Evolutionary conservation across 1,140 invertebrate species (phyloP), one percentile per base, ranked within the genome.

Genomic region (Acromyrmex charruanus): DNA sequence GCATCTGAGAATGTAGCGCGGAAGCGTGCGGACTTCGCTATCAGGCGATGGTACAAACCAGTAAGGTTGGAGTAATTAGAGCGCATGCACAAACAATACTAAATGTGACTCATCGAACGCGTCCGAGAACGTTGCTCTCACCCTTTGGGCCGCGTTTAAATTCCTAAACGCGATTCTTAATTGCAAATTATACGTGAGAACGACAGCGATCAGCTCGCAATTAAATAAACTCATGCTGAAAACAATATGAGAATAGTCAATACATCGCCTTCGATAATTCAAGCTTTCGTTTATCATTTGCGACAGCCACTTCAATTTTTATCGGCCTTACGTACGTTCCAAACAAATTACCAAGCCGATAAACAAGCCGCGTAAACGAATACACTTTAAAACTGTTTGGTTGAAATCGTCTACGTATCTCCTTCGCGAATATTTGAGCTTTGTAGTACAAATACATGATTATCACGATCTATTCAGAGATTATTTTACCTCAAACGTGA

Each of bases 71-170:
- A 77, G 39, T 84, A 90, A 89, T 90, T 87, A 77, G 55, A 88
- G 35, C 59, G 61, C 51, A 14, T 44, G 61, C 39, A 35, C 55
- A 77, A 63, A 77, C 79, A 69, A 85, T 59, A 25, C n/a, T 53
- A 68, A 25, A 71, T 53, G 61, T 88, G 89, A 91, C 63, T 91
- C 89, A 90, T 91, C 74, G 63, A 44, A 65, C 25, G 9, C 10
- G 35, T 55, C 35, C 28, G 66, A 71, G 81, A 88, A 85, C 77
- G 77, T 89, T 90, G 84, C 74, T 88, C 84, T 90, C 39, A 44
- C 68, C 87, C 88, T 88, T 90, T 65, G n/a, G 84, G 68, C 21
- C 10, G 18, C 9, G 44, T 77, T 90, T 86, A 0, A 44, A 44
- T 44, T 44, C 9, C 9, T 44, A 44, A 88, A 88, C 74, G 31